These are phyloP conservation scores for Drosophila kambysellisi DNA, from an alignment of 2,888 invertebrate genomes.

Conservation along the genomic window DNA sequence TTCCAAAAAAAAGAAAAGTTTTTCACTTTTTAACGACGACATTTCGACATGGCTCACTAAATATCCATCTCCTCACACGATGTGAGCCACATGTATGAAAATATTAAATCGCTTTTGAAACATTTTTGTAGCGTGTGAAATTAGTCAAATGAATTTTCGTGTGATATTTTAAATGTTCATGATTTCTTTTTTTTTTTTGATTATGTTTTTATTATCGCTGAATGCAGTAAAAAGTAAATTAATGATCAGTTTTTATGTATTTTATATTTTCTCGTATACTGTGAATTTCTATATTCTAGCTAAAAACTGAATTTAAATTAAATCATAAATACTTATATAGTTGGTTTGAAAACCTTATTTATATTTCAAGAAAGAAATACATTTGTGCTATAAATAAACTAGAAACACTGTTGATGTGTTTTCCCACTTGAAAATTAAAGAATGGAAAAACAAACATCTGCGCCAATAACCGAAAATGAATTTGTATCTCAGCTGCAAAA, in stretches of 20 bases:
- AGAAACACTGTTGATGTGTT: slow-evolving; percentile 42
- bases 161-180: slow-evolving; percentile 33
- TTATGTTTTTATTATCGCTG: slow-evolving; percentile 13
- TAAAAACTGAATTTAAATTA: slow-evolving; percentile 19
- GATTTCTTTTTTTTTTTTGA: slow-evolving; percentile 15
- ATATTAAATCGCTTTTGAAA: slow-evolving; percentile 50
- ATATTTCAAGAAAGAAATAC: background rate
- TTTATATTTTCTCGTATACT: slow-evolving; percentile 15
- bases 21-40: slow-evolving; percentile 64
- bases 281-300: background rate
- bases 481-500: slow-evolving; percentile 28
- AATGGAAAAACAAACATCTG: slow-evolving; percentile 27
- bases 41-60: slow-evolving; percentile 74
- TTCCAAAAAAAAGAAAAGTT: slow-evolving; percentile 46
- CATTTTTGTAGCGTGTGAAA: slow-evolving; percentile 56
- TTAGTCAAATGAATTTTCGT: slow-evolving; percentile 58
- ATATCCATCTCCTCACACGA: slow-evolving; percentile 25
- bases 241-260: slow-evolving; percentile 33
- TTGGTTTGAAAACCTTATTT: background rate
- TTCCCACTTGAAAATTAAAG: slow-evolving; percentile 42
- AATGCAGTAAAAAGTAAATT: slow-evolving; percentile 28
- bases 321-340: background rate
- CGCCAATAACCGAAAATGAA: slow-evolving; percentile 23
- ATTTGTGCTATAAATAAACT: slow-evolving; percentile 2
- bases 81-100: slow-evolving; percentile 6